phyloP scores from a whole-genome alignment of 2,113 vertebrate genomes.

The Dicrurus megarhynchus region DNA sequence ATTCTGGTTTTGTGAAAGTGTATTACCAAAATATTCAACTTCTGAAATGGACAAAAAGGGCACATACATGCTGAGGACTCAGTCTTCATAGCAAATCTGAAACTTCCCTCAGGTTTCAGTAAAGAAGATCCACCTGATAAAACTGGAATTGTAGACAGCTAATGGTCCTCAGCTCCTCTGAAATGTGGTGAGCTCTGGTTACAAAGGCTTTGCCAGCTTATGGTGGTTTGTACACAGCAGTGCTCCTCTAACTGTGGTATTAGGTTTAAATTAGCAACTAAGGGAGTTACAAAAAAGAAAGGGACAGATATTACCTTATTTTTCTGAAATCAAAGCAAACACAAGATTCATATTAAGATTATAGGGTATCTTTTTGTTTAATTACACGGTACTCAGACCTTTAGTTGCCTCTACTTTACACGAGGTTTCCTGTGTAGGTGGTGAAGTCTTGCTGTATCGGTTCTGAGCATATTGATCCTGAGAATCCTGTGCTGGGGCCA shows the following conservation, averaged over 20 bases:
- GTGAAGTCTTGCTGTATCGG: background rate
- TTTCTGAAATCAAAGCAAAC: background rate
- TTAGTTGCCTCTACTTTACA: background rate
- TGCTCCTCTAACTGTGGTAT: background rate
- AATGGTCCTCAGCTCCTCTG: background rate
- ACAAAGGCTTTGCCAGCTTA: background rate
- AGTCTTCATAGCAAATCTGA: background rate
- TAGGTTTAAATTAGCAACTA: background rate
- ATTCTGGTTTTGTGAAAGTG: background rate
- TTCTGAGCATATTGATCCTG: background rate
- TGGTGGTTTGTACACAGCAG: background rate
- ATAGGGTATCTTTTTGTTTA: background rate
- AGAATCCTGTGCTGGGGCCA: fast-evolving
- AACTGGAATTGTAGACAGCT: background rate
- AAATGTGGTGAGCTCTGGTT: background rate
- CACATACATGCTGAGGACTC: background rate
- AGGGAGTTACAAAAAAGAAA: background rate
- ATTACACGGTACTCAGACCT: background rate
- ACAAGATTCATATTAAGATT: background rate
- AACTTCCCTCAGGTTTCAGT: background rate
- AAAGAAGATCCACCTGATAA: background rate
- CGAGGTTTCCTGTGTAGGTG: background rate
- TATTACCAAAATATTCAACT: background rate
- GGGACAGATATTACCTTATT: background rate
- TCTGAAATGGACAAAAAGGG: background rate